phyloP scores from a whole-genome alignment of 2,797 vertebrate species.

The Mastacembelus armatus region DNA sequence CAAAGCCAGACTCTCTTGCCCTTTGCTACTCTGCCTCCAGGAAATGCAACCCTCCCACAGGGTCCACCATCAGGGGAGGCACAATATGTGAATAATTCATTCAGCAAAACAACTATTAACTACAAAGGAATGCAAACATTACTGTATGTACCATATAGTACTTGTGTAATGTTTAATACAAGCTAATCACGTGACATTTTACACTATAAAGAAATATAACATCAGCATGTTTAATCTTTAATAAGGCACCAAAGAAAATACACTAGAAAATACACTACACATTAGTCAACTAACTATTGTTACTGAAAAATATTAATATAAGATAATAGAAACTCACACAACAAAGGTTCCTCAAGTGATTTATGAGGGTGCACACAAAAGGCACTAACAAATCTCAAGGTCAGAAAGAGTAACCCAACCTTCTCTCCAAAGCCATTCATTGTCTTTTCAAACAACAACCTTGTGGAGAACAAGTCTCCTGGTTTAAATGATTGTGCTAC shows the following conservation, averaged over 20 bases:
- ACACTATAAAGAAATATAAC: background rate
- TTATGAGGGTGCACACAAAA: slow-evolving; percentile 52
- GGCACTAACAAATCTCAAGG: slow-evolving; percentile 48
- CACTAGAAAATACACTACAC: background rate
- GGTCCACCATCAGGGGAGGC: slow-evolving; percentile 40
- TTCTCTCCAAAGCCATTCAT: slow-evolving; percentile 16
- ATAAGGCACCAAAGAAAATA: background rate
- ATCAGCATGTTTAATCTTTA: background rate
- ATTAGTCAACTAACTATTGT: background rate
- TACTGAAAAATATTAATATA: background rate
- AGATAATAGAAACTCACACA: background rate
- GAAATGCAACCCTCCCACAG: slow-evolving; percentile 69
- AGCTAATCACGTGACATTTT: background rate
- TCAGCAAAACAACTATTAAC: slow-evolving; percentile 18
- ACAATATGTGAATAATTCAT: slow-evolving; percentile 56
- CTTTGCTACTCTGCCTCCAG: slow-evolving; percentile 54
- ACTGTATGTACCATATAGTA: background rate
- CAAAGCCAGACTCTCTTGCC: slow-evolving; percentile 52
- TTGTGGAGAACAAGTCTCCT: background rate
- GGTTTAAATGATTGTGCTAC: slow-evolving; percentile 4
- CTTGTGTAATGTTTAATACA: background rate
- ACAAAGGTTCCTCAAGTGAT: slow-evolving; percentile 25
- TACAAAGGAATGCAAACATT: slow-evolving; percentile 13
- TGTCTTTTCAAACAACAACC: slow-evolving; percentile 32
- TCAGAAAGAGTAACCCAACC: slow-evolving; percentile 23